Conservation (phyloP, 2,797 vertebrate genomes). For the Fistularia tabacaria region DNA sequence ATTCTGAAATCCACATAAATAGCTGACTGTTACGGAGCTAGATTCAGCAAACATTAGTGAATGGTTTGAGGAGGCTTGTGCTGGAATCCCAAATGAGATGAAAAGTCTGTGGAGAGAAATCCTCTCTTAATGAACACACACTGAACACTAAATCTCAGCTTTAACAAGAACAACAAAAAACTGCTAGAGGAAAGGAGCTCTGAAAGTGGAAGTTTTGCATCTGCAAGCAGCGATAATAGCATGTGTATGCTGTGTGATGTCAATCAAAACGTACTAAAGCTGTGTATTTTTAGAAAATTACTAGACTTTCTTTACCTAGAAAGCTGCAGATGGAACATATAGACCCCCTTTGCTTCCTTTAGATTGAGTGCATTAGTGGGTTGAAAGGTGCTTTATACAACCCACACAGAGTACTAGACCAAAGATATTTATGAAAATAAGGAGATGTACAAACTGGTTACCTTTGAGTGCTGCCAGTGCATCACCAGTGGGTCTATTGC, state of each 20-base stretch:
- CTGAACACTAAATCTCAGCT: not conserved
- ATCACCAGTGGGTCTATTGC: no score
- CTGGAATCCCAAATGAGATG: not conserved
- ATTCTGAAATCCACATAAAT: no score
- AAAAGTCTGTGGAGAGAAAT: not conserved
- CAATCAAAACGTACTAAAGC: no score
- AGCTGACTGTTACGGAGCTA: not conserved
- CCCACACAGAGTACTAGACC: no score
- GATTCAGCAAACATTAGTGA: not conserved
- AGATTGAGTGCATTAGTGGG: not conserved
- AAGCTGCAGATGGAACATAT: not conserved
- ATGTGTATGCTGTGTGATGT: no score
- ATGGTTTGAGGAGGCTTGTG: not conserved
- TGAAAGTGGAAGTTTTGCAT: no score
- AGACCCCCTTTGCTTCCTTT: not conserved
- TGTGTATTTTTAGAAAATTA: no score
- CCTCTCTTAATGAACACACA: not conserved
- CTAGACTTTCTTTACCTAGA: no score
- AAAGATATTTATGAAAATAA: no score
- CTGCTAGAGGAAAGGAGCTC: not conserved
- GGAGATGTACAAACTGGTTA: no score
- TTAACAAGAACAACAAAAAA: not conserved
- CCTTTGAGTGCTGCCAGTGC: no score
- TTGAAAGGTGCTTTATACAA: not conserved
- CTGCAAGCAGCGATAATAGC: no score